Evolutionary conservation across 2,797 vertebrate species (phyloP), one percentile per base, ranked within the genome.

Genomic region (Ataeniobius toweri): DNA sequence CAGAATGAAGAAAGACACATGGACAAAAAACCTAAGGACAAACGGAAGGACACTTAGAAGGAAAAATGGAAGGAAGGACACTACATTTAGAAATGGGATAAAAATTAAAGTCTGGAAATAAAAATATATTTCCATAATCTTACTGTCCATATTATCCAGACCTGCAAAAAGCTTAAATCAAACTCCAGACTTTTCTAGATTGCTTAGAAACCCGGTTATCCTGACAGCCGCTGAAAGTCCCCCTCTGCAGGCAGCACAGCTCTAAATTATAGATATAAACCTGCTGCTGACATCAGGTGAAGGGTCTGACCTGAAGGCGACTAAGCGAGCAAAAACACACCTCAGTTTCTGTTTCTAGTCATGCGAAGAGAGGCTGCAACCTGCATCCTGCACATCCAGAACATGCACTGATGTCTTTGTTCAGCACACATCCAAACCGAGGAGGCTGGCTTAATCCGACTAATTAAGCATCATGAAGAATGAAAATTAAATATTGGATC

Each of bases 181-280:
- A 9, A 12, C 13, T 14, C 58, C n/a, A 58, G 24, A 26, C 2
- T 58, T 5, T 16, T 59, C 26, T 12, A 36, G 63, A 63, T 73
- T 7, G 73, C 50, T 88, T 73, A 75, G 72, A 61, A 63, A 86
- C 78, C 69, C 56, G 75, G 88, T 88, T 79, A 80, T 85, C 81
- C 70, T 78, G 88, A 88, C 83, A 83, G 79, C 0, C 26, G 16
- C 22, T n/a, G 44, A 71, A 65, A 14, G 6, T 31, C n/a, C 55
- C 26, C 79, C 85, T 83, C 80, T 56, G 65, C 20, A 0, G 82
- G 82, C n/a, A 68, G 61, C 82, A 53, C 2, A 26, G 71, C 61
- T 31, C 81, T 92, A 88, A 92, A 92, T 92, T 91, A 90, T 90
- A 89, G 86, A 92, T 92, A 77, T 82, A 77, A 83, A 79, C 73